These are phyloP conservation scores for Anguilla pacifica DNA, from an alignment of 2,797 vertebrate genomes.

Conservation along the genomic window DNA sequence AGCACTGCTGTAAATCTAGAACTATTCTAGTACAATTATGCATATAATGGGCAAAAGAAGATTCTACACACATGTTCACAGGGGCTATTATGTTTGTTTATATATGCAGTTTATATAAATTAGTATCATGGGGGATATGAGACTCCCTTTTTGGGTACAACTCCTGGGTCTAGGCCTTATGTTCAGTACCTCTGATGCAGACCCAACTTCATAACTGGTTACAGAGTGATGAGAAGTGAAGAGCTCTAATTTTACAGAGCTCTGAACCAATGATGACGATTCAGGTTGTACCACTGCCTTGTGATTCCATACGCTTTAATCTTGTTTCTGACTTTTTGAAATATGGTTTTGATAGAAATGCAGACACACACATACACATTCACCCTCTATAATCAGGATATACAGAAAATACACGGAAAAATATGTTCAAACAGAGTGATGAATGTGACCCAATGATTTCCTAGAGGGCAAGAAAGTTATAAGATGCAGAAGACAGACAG, in stretches of 20 bases:
- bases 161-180: constrained; percentile 18
- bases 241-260: background rate
- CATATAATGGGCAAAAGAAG: too few relatives aligned
- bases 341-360: background rate
- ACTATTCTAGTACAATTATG: too few relatives aligned
- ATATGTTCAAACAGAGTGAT: background rate
- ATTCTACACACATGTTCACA: background rate
- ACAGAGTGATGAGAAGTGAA: background rate
- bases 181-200: constrained; percentile 58
- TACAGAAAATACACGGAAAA: background rate
- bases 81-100: background rate
- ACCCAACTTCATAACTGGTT: background rate
- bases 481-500: background rate
- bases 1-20: too few relatives aligned
- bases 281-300: background rate
- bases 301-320: background rate
- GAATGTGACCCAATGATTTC: background rate
- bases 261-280: background rate
- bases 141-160: background rate
- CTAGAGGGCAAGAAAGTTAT: background rate
- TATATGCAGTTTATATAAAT: background rate
- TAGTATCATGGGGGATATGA: background rate
- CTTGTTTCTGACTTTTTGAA: background rate
- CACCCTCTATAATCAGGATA: background rate
- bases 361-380: background rate